A percentile compares a stretch with the other conserved stretches of the same genome.
These are phyloP conservation scores for Pardosa pseudoannulata DNA, from an alignment of 2,888 invertebrate genomes.

Conservation along the genomic window DNA sequence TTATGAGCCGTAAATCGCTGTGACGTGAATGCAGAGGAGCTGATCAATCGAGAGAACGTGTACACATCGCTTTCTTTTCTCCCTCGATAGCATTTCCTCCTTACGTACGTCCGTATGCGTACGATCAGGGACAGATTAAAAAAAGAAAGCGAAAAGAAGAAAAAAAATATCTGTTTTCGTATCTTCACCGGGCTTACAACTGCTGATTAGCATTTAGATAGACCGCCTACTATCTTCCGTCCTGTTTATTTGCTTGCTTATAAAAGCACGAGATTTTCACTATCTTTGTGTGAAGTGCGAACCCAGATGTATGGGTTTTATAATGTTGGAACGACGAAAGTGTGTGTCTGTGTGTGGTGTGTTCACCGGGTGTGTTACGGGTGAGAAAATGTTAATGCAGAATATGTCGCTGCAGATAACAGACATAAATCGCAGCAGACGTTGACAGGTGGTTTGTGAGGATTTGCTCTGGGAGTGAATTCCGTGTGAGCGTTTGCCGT, in stretches of 20 bases:
- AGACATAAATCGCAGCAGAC: too few relatives aligned
- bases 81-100: neutral
- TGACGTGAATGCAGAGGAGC: neutral
- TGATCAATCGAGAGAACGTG: neutral
- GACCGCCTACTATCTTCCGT: neutral
- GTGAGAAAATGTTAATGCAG: too few relatives aligned
- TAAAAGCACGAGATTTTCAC: neutral
- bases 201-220: conserved; percentile 3
- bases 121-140: neutral
- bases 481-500: too few relatives aligned
- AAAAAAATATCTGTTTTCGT: neutral
- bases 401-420: too few relatives aligned
- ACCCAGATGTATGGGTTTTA: too few relatives aligned
- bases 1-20: neutral
- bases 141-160: neutral
- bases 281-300: neutral
- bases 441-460: too few relatives aligned
- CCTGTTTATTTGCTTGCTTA: neutral
- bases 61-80: neutral
- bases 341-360: too few relatives aligned
- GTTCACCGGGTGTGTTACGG: too few relatives aligned
- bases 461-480: too few relatives aligned
- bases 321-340: too few relatives aligned
- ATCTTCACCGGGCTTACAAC: neutral
- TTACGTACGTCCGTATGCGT: neutral